These are phyloP conservation scores for Schlechtendalia chinensis DNA, from an alignment of 1,140 invertebrate genomes.

Conservation along the genomic window DNA sequence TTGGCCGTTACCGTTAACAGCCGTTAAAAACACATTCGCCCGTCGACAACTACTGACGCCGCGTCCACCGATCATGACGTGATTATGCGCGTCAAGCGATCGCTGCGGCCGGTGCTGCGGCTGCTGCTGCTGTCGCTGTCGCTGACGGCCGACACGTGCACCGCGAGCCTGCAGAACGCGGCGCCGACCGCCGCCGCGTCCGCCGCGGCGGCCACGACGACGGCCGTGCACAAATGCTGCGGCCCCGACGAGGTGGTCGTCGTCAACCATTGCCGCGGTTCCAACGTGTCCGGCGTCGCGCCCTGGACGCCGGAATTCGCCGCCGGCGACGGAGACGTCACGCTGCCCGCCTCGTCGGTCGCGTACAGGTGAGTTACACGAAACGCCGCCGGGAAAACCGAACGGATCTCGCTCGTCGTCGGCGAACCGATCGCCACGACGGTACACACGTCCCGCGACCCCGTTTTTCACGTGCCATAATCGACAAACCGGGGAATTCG, in stretches of 20 bases:
- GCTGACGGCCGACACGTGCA: background rate
- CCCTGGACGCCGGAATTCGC: slow-evolving; percentile 65
- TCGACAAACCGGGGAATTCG: too few relatives aligned
- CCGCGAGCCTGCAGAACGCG: background rate
- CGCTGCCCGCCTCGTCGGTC: background rate
- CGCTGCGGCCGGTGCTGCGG: slow-evolving; percentile 16
- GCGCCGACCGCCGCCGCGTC: background rate
- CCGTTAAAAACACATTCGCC: too few relatives aligned
- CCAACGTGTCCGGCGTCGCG: slow-evolving; percentile 61
- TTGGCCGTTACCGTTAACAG: too few relatives aligned
- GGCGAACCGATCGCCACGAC: too few relatives aligned
- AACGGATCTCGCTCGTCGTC: too few relatives aligned
- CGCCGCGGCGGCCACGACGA: too few relatives aligned
- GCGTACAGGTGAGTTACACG: slow-evolving; percentile 6
- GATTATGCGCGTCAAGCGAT: too few relatives aligned
- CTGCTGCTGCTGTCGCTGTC: background rate
- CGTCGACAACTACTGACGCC: too few relatives aligned
- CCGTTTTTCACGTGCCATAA: too few relatives aligned
- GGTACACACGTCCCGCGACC: too few relatives aligned
- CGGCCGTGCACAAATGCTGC: slow-evolving; percentile 72
- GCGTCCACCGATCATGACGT: background rate
- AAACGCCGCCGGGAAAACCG: too few relatives aligned
- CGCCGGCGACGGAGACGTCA: slow-evolving; percentile 55
- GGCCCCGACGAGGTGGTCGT: slow-evolving; percentile 68
- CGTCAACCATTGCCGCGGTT: slow-evolving; percentile 64